A percentile compares a stretch with the other conserved stretches of the same genome.
These are phyloP conservation scores for Ambastaia sidthimunki DNA, from an alignment of 2,797 vertebrate genomes.

Conservation along the genomic window DNA sequence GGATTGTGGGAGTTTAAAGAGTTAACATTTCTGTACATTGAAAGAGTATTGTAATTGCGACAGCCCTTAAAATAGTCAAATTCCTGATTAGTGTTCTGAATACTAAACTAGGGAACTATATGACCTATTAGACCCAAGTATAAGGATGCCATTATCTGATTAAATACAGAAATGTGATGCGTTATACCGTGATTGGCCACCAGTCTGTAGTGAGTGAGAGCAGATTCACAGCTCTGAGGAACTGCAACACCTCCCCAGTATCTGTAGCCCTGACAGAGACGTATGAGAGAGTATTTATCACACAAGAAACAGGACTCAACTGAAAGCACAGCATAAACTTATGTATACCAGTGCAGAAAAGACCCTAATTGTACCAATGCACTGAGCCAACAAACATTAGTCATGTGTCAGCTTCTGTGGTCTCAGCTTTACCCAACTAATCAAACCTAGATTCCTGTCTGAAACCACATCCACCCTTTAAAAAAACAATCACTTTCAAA, in stretches of 20 bases:
- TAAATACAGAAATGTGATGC: neutral
- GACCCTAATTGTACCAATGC: neutral
- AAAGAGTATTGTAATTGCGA: neutral
- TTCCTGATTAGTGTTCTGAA: neutral
- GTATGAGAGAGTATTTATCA: neutral
- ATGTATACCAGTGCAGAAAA: neutral
- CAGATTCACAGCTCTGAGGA: constrained; percentile 96
- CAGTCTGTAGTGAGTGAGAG: constrained; percentile 93
- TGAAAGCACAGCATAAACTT: neutral
- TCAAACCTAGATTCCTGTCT: neutral
- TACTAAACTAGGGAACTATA: neutral
- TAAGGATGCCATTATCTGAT: neutral
- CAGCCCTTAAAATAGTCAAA: neutral
- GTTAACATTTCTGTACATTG: neutral
- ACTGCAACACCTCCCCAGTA: constrained; percentile 98
- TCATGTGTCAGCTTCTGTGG: neutral
- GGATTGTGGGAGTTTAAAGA: too few relatives aligned
- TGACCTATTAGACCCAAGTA: neutral
- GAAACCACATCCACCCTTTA: neutral
- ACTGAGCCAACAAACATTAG: neutral
- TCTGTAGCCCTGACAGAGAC: constrained; percentile 86
- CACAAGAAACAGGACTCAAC: neutral
- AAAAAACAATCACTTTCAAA: neutral
- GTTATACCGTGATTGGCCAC: constrained; percentile 93
- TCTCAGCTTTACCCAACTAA: neutral